These are phyloP conservation scores for Apis dorsata DNA, from an alignment of 1,140 invertebrate genomes.

Conservation along the genomic window DNA sequence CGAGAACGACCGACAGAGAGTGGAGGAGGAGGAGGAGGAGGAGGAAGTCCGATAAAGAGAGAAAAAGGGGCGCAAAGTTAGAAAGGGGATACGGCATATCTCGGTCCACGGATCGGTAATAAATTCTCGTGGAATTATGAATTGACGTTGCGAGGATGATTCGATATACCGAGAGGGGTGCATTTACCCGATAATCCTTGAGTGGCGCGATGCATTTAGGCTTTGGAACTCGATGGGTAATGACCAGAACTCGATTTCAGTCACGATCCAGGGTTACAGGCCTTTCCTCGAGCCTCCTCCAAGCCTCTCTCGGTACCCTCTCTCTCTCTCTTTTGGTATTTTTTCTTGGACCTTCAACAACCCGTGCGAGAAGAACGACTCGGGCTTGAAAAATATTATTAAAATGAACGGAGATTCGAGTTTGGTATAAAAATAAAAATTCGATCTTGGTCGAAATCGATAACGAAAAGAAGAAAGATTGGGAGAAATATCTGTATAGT, in stretches of 20 bases:
- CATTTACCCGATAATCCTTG: conserved; percentile 55
- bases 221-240: conserved; percentile 47
- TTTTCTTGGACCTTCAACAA: neutral
- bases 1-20: neutral
- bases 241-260: conserved; percentile 60
- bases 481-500: too few species aligned
- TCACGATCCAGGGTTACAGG: conserved; percentile 54
- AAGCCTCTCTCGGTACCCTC: neutral
- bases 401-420: neutral
- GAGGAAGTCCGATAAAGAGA: neutral
- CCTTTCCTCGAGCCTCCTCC: neutral
- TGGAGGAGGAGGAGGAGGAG: neutral
- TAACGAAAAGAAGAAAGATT: too few species aligned
- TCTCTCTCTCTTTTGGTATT: neutral
- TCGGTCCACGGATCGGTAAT: conserved; percentile 39
- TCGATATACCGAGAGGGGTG: conserved; percentile 40
- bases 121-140: conserved; percentile 65
- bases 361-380: neutral
- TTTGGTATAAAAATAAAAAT: too few species aligned
- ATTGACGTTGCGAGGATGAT: conserved; percentile 51
- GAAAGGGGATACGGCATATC: neutral
- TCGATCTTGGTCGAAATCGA: too few species aligned
- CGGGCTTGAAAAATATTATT: neutral
- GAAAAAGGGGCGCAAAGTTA: neutral
- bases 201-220: conserved; percentile 49